These are phyloP conservation scores for Calcarius lapponicus DNA, from an alignment of 2,797 vertebrate genomes.

Conservation along the genomic window DNA sequence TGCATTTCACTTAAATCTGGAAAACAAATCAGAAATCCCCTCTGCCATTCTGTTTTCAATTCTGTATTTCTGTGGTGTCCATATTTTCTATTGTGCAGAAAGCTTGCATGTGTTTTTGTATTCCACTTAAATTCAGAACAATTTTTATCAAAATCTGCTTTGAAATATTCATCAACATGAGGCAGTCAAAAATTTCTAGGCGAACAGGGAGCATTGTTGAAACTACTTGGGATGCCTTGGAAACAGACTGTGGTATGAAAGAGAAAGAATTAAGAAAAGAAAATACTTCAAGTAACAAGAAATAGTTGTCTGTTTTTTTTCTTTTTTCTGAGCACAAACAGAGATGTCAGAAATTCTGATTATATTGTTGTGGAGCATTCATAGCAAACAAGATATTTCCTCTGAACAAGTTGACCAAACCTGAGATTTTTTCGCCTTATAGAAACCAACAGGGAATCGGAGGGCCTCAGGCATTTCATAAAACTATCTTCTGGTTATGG, in stretches of 20 bases:
- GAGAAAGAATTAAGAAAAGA: not conserved
- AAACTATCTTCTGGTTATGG: constrained; percentile 2
- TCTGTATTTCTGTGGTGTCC: not conserved
- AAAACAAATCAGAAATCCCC: not conserved
- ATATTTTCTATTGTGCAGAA: not conserved
- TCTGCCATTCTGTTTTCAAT: not conserved
- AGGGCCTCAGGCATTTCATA: not conserved
- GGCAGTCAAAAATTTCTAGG: not conserved
- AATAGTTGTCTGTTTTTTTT: not conserved
- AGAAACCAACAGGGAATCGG: not conserved
- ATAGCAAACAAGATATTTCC: not conserved
- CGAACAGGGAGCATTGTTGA: not conserved
- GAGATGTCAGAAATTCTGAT: not conserved
- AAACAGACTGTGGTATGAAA: not conserved
- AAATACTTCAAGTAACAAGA: not conserved
- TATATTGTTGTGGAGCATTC: not conserved
- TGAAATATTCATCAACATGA: not conserved
- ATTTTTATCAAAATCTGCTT: not conserved
- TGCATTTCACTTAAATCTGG: not conserved
- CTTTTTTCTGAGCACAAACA: not conserved
- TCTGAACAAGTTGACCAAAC: not conserved
- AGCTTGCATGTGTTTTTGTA: not conserved
- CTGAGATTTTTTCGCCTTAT: not conserved
- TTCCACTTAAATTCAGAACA: not conserved
- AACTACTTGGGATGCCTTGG: not conserved